Conservation (phyloP, 2,888 invertebrate genomes). For the Aspidiotus destructor region DNA sequence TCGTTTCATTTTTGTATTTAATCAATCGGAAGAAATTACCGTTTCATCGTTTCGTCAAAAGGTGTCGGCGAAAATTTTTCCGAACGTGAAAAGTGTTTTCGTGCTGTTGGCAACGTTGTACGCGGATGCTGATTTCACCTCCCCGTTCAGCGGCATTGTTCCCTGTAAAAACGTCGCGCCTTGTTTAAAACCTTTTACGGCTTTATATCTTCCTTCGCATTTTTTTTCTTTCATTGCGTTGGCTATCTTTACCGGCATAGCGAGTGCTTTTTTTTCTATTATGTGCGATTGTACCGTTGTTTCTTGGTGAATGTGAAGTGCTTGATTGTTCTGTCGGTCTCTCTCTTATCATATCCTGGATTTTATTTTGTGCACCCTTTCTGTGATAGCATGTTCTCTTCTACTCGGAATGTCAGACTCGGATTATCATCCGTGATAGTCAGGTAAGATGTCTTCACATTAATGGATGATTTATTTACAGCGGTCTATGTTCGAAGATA, state of each 20-base stretch:
- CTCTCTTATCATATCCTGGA: neutral
- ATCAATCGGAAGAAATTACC: neutral
- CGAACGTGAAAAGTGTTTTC: conserved; percentile 10
- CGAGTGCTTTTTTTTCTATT: conserved; percentile 25
- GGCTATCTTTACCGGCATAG: conserved; percentile 23
- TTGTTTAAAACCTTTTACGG: conserved; percentile 28
- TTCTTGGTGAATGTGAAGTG: neutral
- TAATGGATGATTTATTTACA: no score
- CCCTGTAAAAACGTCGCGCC: conserved; percentile 23
- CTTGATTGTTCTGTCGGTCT: neutral
- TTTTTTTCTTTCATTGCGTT: conserved; percentile 9
- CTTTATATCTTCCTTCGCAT: conserved; percentile 17
- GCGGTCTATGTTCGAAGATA: no score
- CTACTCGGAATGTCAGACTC: neutral
- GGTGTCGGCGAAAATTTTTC: neutral
- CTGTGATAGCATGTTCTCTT: neutral
- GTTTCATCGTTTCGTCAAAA: neutral
- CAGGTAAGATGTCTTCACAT: neutral
- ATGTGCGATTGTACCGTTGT: conserved; percentile 6
- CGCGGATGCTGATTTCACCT: conserved; percentile 25
- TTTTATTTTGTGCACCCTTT: no score
- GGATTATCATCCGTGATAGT: neutral
- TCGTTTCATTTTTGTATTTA: neutral
- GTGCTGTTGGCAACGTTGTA: conserved; percentile 19
- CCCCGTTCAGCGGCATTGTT: conserved; percentile 11